Evolutionary conservation across 2,113 vertebrate genomes (phyloP).

Genomic region (Nycticebus coucang): DNA sequence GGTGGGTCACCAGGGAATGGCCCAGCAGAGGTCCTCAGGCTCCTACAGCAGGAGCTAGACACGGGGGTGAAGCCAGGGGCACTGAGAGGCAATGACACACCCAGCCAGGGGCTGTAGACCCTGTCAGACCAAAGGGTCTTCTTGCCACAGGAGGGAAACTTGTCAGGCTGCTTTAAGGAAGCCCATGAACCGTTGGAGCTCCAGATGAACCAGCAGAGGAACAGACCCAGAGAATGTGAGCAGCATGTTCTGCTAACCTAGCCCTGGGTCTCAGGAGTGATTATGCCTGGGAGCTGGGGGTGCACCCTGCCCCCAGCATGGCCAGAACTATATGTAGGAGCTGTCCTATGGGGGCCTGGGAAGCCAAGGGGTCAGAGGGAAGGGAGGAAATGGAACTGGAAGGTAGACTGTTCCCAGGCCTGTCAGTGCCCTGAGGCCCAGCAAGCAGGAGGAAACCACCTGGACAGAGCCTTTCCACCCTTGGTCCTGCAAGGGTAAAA

Average conservation of each 20-base stretch:
- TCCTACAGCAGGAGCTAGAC: neutral
- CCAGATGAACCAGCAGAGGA: neutral
- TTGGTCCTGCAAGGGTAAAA: neutral
- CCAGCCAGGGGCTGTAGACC: neutral
- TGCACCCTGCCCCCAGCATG: neutral
- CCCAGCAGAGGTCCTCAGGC: neutral
- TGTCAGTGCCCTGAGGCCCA: neutral
- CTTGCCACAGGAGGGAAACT: neutral
- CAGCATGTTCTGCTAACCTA: neutral
- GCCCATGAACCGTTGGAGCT: neutral
- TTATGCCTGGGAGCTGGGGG: neutral
- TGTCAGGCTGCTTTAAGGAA: neutral
- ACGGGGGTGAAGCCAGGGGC: neutral
- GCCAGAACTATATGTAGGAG: neutral
- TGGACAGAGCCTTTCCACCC: neutral
- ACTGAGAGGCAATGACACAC: accelerated
- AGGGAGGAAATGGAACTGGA: neutral
- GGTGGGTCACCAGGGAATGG: neutral
- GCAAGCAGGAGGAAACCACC: neutral
- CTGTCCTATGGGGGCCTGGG: neutral
- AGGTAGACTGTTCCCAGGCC: neutral
- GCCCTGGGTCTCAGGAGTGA: neutral
- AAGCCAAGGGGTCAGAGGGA: neutral
- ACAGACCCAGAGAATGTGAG: neutral
- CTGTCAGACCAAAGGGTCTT: neutral